These are phyloP conservation scores for Enhydra lutris DNA, from an alignment of 2,113 vertebrate genomes.

Conservation along the genomic window DNA sequence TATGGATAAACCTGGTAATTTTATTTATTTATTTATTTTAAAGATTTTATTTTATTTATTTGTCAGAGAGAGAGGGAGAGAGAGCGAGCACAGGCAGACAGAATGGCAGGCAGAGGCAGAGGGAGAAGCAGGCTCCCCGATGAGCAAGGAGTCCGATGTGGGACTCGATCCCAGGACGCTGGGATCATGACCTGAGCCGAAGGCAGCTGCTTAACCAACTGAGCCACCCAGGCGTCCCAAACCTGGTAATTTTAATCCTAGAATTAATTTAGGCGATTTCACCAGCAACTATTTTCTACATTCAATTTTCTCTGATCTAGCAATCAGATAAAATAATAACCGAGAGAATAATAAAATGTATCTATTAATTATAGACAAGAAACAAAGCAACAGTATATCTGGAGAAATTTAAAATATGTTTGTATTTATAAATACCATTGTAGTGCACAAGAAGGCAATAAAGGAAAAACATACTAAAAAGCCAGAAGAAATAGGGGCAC, in stretches of 20 bases:
- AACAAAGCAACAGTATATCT: conserved; percentile 9
- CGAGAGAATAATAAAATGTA: not conserved
- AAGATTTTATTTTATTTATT: too few species aligned
- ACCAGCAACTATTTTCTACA: not conserved
- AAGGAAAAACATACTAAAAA: not conserved
- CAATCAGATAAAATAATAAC: conserved; percentile 33
- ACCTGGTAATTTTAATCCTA: conserved; percentile 15
- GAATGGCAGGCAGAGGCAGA: too few species aligned
- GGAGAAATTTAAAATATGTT: conserved; percentile 16
- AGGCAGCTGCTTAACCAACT: too few species aligned
- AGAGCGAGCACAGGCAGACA: too few species aligned
- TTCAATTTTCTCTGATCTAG: conserved; percentile 8
- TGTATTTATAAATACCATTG: not conserved
- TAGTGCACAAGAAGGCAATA: not conserved
- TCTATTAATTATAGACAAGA: conserved; percentile 5
- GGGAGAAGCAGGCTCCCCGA: too few species aligned
- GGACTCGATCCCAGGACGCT: too few species aligned
- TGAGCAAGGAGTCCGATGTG: too few species aligned
- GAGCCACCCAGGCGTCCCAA: too few species aligned
- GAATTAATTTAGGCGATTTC: conserved; percentile 13
- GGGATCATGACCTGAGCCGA: too few species aligned
- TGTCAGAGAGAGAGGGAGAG: too few species aligned
- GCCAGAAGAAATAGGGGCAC: not conserved
- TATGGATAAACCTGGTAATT: not conserved
- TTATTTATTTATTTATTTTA: too few species aligned